Conservation (phyloP, 2,113 vertebrate species). For the Murina feae region DNA sequence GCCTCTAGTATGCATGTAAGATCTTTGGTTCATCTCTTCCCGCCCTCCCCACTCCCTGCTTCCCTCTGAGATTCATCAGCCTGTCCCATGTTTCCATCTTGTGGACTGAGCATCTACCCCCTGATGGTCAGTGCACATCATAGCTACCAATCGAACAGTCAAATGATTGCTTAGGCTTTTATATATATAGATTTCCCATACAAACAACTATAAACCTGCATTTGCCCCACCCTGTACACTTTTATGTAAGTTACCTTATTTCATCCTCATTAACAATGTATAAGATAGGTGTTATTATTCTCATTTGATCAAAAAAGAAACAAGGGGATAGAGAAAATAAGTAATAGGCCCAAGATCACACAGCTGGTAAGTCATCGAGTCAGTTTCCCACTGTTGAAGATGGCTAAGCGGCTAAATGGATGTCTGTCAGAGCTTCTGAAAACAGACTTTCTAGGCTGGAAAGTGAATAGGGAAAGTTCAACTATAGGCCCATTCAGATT, state of each 20-base stretch:
- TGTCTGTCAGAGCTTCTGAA: neutral
- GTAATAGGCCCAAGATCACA: neutral
- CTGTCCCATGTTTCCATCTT: too few relatives aligned
- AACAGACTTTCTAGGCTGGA: neutral
- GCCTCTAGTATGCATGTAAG: too few relatives aligned
- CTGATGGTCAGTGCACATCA: too few relatives aligned
- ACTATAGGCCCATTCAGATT: neutral
- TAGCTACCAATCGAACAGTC: too few relatives aligned
- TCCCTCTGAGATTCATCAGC: too few relatives aligned
- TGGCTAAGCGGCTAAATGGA: neutral
- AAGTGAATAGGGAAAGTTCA: neutral
- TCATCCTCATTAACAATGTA: neutral
- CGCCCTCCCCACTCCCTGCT: too few relatives aligned
- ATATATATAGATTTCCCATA: neutral
- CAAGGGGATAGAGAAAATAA: neutral
- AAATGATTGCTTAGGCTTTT: too few relatives aligned
- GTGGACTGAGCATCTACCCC: too few relatives aligned
- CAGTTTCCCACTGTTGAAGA: neutral
- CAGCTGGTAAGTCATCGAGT: neutral
- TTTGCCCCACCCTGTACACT: neutral
- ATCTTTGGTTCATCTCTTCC: too few relatives aligned
- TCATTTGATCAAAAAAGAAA: neutral
- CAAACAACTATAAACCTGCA: neutral
- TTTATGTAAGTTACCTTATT: neutral
- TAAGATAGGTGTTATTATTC: neutral